phyloP scores from a whole-genome alignment of 2,113 vertebrate genomes.

The Poecilia latipinna region DNA sequence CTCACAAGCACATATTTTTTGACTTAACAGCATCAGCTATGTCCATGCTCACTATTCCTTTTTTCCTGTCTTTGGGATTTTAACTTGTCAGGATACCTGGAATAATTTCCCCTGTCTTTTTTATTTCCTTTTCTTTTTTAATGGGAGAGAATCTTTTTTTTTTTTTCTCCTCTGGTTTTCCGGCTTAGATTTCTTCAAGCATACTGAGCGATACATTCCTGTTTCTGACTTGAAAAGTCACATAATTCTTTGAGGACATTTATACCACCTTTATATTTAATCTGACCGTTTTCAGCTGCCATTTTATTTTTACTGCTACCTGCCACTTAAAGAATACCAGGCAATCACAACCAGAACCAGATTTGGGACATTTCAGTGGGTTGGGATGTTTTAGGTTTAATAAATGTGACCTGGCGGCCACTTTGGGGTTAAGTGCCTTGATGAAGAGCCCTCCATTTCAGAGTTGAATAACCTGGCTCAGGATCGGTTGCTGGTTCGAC shows the following conservation, averaged over 20 bases:
- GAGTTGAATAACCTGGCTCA: slow-evolving; percentile 67
- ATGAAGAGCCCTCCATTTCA: slow-evolving; percentile 70
- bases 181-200: slow-evolving; percentile 15
- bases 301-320: slow-evolving; percentile 31
- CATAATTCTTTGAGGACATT: slow-evolving; percentile 41
- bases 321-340: slow-evolving; percentile 34
- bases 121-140: slow-evolving; percentile 5
- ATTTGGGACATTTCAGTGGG: slow-evolving; percentile 42
- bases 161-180: slow-evolving; percentile 28
- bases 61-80: slow-evolving; percentile 47
- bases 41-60: slow-evolving; percentile 29
- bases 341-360: slow-evolving; percentile 50
- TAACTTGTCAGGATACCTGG: slow-evolving; percentile 42
- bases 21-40: slow-evolving; percentile 30
- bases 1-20: slow-evolving; percentile 44
- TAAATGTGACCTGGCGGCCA: slow-evolving; percentile 57
- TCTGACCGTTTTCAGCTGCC: slow-evolving; percentile 42
- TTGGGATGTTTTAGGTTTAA: slow-evolving; percentile 53
- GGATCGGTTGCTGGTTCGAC: slow-evolving; percentile 76
- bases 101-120: slow-evolving; percentile 9
- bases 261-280: slow-evolving; percentile 42
- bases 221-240: slow-evolving; percentile 38
- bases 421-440: slow-evolving; percentile 76
- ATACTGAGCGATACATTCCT: slow-evolving; percentile 68
- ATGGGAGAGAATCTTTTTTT: not conserved